A percentile compares a stretch with the other conserved stretches of the same genome.
Conservation (phyloP, 2,888 invertebrate species). For the Agrochola litura region DNA sequence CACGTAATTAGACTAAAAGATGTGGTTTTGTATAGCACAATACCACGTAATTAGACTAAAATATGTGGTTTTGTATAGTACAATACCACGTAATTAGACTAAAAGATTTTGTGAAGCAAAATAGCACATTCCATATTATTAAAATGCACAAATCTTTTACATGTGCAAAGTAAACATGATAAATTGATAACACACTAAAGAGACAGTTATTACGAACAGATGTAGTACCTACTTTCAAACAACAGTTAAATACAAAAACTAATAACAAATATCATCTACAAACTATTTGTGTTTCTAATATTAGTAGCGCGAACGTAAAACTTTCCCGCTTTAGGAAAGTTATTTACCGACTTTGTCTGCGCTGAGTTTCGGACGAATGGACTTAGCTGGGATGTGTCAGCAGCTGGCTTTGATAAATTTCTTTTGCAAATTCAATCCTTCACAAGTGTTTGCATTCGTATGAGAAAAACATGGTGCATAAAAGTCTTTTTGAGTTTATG, state of each 20-base stretch:
- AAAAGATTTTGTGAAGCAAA: too few relatives aligned
- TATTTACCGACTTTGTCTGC: constrained; percentile 63
- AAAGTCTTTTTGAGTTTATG: neutral
- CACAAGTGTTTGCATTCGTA: constrained; percentile 21
- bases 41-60: too few relatives aligned
- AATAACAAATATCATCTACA: constrained; percentile 53
- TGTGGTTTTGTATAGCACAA: too few relatives aligned
- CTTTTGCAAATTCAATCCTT: constrained; percentile 49
- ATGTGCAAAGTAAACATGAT: neutral
- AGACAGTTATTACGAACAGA: neutral
- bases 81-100: too few relatives aligned
- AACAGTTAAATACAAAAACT: constrained; percentile 30
- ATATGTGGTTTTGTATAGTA: too few relatives aligned
- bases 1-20: too few relatives aligned
- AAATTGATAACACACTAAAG: constrained; percentile 5
- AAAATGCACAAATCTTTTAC: constrained; percentile 8
- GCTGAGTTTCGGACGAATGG: constrained; percentile 58
- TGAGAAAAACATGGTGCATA: constrained; percentile 7
- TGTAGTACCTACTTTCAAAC: constrained; percentile 7
- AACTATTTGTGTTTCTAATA: constrained; percentile 55
- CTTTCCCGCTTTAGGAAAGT: constrained; percentile 62
- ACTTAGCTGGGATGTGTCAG: constrained; percentile 56
- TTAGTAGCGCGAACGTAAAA: constrained; percentile 48
- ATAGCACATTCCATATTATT: neutral
- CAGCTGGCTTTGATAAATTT: constrained; percentile 61